A percentile compares a stretch with the other conserved stretches of the same genome.
Conservation (phyloP, 2,888 invertebrate species). For the Drosophila rubida region DNA sequence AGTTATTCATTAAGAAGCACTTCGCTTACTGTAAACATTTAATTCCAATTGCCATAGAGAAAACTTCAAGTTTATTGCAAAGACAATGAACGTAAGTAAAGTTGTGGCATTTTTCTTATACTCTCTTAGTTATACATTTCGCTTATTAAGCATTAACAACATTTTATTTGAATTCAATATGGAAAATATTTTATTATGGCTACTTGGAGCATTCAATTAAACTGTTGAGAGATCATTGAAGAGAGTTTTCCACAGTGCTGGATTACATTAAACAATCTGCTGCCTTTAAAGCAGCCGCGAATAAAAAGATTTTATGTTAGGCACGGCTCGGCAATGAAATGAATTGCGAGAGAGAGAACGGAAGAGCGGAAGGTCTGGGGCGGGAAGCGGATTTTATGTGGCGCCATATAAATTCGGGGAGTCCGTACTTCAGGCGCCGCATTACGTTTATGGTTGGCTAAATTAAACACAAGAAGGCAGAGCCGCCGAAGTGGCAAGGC, state of each 20-base stretch:
- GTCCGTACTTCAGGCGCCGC: slow-evolving; percentile 71
- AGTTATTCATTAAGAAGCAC: too few species aligned
- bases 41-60: too few species aligned
- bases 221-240: slow-evolving; percentile 17
- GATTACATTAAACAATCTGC: slow-evolving; percentile 52
- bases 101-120: too few species aligned
- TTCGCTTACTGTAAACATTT: too few species aligned
- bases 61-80: too few species aligned
- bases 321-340: slow-evolving; percentile 68
- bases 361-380: too few species aligned
- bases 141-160: too few species aligned
- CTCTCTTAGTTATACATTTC: too few species aligned
- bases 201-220: slow-evolving; percentile 31
- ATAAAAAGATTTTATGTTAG: slow-evolving; percentile 74
- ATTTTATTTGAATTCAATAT: too few species aligned
- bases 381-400: slow-evolving; percentile 68
- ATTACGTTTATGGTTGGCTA: slow-evolving; percentile 77
- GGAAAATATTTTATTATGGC: neutral
- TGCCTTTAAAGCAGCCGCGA: slow-evolving; percentile 61
- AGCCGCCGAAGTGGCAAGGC: slow-evolving; percentile 49
- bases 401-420: slow-evolving; percentile 74
- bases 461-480: slow-evolving; percentile 74
- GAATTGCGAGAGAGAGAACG: slow-evolving; percentile 43
- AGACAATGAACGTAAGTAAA: too few species aligned
- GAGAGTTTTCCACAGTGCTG: slow-evolving; percentile 25